Conservation (phyloP, 2,888 invertebrate species). For the Archaeoteleia sp. region DNA sequence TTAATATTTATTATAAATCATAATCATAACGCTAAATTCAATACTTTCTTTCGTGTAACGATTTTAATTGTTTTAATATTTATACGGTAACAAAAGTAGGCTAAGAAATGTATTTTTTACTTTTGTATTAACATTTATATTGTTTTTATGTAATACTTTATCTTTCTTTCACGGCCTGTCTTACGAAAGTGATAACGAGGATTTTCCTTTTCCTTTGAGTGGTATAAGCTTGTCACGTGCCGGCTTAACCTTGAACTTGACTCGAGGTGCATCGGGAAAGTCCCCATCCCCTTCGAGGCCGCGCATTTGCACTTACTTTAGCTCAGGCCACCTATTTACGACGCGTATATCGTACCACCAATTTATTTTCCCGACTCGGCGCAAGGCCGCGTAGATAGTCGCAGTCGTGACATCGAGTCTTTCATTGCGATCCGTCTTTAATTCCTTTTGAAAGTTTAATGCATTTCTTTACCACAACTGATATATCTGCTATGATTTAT, state of each 20-base stretch:
- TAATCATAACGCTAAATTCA: no score
- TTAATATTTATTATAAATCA: no score
- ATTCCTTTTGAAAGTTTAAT: no score
- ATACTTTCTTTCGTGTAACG: no score
- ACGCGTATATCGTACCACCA: slow-evolving; percentile 21
- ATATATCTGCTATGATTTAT: no score
- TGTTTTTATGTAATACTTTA: no score
- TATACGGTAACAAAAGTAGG: no score
- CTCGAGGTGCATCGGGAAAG: slow-evolving; percentile 47
- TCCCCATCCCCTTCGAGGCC: slow-evolving; percentile 25
- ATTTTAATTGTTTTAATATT: no score
- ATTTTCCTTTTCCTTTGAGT: slow-evolving; percentile 47
- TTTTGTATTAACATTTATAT: no score
- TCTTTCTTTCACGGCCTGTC: no score
- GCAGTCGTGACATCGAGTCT: slow-evolving; percentile 25
- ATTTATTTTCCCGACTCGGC: slow-evolving; percentile 43
- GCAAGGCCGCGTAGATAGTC: slow-evolving; percentile 44
- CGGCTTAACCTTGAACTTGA: slow-evolving; percentile 48
- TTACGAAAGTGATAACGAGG: slow-evolving; percentile 39
- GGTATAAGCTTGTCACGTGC: slow-evolving; percentile 48
- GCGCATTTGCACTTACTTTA: slow-evolving; percentile 46
- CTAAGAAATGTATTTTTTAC: no score
- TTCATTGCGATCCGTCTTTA: slow-evolving; percentile 13
- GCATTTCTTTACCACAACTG: no score
- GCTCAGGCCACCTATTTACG: slow-evolving; percentile 45